These are phyloP conservation scores for Stenopsyche tienmushanensis DNA, from an alignment of 1,140 invertebrate species.

Conservation along the genomic window DNA sequence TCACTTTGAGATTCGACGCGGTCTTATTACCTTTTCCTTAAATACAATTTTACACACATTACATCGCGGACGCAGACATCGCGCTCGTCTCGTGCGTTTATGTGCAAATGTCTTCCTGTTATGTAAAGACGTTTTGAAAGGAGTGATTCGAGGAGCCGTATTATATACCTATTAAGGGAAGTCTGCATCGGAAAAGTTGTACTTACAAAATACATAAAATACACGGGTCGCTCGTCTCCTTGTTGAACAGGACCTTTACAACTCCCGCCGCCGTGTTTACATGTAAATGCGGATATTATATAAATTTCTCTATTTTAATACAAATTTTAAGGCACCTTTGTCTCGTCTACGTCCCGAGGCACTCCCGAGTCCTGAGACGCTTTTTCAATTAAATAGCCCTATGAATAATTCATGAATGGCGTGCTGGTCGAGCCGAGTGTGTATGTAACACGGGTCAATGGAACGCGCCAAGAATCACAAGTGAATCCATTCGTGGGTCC, in stretches of 20 bases:
- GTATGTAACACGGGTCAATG: slow-evolving; percentile 22
- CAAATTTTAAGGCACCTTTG: slow-evolving; percentile 10
- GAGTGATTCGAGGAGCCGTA: no score
- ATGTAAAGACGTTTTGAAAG: no score
- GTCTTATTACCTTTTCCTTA: no score
- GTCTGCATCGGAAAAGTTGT: not conserved
- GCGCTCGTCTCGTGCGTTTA: no score
- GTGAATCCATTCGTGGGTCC: not conserved
- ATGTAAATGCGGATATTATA: slow-evolving; percentile 4
- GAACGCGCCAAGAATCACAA: slow-evolving; percentile 20
- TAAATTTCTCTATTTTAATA: slow-evolving; percentile 15
- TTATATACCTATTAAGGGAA: no score
- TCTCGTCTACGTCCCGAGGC: not conserved
- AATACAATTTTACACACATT: no score
- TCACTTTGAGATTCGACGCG: no score
- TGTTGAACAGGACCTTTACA: slow-evolving; percentile 18
- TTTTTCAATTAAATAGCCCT: slow-evolving; percentile 24
- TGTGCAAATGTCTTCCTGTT: no score
- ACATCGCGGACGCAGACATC: no score
- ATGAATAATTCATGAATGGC: slow-evolving; percentile 25
- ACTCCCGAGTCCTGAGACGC: not conserved
- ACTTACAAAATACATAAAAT: not conserved
- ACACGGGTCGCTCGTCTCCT: not conserved
- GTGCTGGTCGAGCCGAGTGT: not conserved
- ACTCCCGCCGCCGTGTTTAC: not conserved